Base-by-base conservation (phyloP, 1,140 invertebrate species). In the Sinonovacula constricta region DNA sequence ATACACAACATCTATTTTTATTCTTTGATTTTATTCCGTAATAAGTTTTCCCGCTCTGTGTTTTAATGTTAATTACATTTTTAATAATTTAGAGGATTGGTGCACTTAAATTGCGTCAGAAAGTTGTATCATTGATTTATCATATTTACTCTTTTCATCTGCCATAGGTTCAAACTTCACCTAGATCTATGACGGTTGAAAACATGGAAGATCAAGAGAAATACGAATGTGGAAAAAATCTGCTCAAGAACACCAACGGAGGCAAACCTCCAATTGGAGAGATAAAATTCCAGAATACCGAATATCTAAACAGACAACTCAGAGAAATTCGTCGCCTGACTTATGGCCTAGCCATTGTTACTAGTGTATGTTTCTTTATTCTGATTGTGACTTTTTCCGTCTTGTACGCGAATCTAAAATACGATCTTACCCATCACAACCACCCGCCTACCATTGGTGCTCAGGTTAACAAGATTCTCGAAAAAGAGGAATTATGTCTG, bases 401-500 rank as follows among this genome's bases (percentile, higher is more conserved):
- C 12, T 33, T 81, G 15, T 81, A 66, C 51, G 74, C 53, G 34
- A 81, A 81, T 45, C 34, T 81, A 15, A 77, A 71, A 39, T 67
- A 56, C 51, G 72, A 77, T 54, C 49, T 81, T 24, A 51, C 59
- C n/a, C 63, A 76, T 54, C 80, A 81, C 26, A 30, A 62, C 15
- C 80, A 81, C 49, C 66, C 66, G 4, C 80, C 80, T 3, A 81
- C 77, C 70, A 59, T 81, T 24, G 80, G 80, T 14, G 80, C 74
- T 36, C 67, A 77, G 26, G 71, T 81, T 39, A 77, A 75, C 39
- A 77, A 77, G 59, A 67, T 81, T 39, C 68, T 81, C 1, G 67
- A 78, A 78, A 69, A 70, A 26, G 72, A 81, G 74, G 80, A 81
- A 71, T 56, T 81, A 24, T 81, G 80, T 60, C 26, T 81, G 7